Base-by-base conservation (phyloP, 1,140 invertebrate species). In the Brachionus angularis region DNA sequence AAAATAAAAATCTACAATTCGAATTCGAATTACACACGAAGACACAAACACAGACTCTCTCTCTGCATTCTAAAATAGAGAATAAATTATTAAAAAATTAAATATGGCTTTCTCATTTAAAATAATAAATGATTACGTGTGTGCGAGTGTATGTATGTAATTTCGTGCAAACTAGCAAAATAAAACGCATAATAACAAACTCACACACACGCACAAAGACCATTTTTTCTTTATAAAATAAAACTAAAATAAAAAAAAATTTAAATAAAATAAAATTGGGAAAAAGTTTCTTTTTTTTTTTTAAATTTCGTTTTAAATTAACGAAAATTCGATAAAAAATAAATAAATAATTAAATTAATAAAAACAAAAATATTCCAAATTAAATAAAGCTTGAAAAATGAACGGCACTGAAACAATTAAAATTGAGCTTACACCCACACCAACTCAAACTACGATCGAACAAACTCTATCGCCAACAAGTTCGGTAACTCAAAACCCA, bases 121-220 rank as follows among this genome's bases (percentile, higher is more conserved):
- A 58, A 39, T 7, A 42, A 58, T 39, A 58, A 34, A 31, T 58
- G 53, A 27, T 58, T 58, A 23, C 53, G 53, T 58, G 53, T n/a
- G n/a, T 58, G 53, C 53, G 53, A 58, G 53, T 58, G 53, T 58
- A 58, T 39, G 53, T 58, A 58, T 58, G 53, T n/a, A n/a, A n/a
- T n/a, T n/a, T n/a, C n/a, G n/a, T 58, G 53, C 53, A 58, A 58
- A 16, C 36, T 36, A 58, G 39, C 53, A 58, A 36, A 58, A 58
- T 39, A 21, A 34, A 58, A 58, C 53, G 39, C 36, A 58, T 14
- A 58, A 58, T 34, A 39, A 58, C 53, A 58, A 31, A 58, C 39
- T 31, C 16, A 58, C 53, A 58, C 53, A 58, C 33, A 23, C 53
- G 53, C 53, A 58, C 53, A 58, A 58, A 58, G 18, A 7, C 23